Evolutionary conservation across 2,888 invertebrate genomes (phyloP), one percentile per base, ranked within the genome.

Genomic region (Tiliacea citrago): DNA sequence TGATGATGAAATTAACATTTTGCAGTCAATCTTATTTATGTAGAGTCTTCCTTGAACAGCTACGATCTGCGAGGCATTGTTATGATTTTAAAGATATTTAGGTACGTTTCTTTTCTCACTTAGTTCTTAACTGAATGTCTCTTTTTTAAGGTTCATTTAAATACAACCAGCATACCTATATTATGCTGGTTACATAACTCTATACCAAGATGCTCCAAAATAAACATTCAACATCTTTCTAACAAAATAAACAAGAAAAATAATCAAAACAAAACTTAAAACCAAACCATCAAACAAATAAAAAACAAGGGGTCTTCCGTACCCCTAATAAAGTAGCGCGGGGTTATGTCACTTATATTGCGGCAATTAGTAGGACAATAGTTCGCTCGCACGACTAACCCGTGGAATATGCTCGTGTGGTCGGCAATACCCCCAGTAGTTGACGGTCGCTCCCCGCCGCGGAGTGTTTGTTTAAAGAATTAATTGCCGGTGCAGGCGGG

Each of bases 381-480:
- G 81, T 63, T 77, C 51, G 75, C 71, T 69, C 76, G 82, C 85
- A 72, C 84, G 85, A 84, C 76, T 90, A 91, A 91, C 90, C 88
- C 90, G 90, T 79, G 84, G 83, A 91, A 91, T 91, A 92, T 91
- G 91, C 84, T 90, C 88, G 91, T 88, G 91, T 74, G 90, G 88
- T 82, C 88, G 81, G 79, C 83, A 81, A 85, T 86, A 79, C 83
- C 76, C 76, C 77, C 72, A 62, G 75, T 85, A 83, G 88, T 85
- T 88, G 79, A 9, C 75, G 82, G 81, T 69, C 81, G 79, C 67
- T 79, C 84, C 86, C 80, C 75, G 66, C 63, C 12, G 79, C n/a
- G 63, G 62, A 81, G 80, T 81, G 81, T 84, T 89, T 89, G 81
- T 78, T 75, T 69, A 67, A 51, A 74, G 74, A 74, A 84, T 83